phyloP scores from a whole-genome alignment of 2,888 invertebrate species.

The Volucella zonaria region DNA sequence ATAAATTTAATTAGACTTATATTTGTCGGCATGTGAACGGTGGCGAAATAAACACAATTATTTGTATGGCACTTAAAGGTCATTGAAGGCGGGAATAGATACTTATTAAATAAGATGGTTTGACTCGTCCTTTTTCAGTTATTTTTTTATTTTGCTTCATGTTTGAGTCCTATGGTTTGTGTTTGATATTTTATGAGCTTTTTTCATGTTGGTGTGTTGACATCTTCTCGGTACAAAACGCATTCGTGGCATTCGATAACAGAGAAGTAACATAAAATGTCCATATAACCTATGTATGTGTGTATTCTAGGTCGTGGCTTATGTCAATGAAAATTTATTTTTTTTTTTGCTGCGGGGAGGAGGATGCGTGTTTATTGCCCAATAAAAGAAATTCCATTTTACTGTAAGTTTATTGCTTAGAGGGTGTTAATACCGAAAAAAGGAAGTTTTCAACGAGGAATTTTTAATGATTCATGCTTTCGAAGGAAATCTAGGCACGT shows the following conservation, averaged over 20 bases:
- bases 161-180: neutral
- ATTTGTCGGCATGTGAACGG: conserved; percentile 34
- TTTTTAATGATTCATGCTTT: conserved; percentile 10
- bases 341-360: neutral
- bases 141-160: neutral
- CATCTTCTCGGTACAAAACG: neutral
- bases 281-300: no score
- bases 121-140: neutral
- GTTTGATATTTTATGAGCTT: neutral
- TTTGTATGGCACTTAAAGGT: conserved; percentile 36
- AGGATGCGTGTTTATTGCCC: conserved; percentile 11
- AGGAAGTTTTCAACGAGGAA: neutral
- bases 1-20: conserved; percentile 56
- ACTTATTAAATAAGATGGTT: conserved; percentile 43
- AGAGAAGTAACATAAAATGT: neutral
- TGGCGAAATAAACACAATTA: conserved; percentile 38
- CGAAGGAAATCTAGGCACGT: neutral
- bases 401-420: conserved; percentile 22
- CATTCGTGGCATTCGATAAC: neutral
- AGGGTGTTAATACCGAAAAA: conserved; percentile 2
- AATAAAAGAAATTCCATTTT: conserved; percentile 27
- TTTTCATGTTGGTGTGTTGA: neutral
- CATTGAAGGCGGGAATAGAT: conserved; percentile 17
- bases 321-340: neutral
- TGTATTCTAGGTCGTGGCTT: conserved; percentile 11